Evolutionary conservation across 2,888 invertebrate genomes (phyloP), one percentile per base, ranked within the genome.

Genomic region (Baccha elongata): DNA sequence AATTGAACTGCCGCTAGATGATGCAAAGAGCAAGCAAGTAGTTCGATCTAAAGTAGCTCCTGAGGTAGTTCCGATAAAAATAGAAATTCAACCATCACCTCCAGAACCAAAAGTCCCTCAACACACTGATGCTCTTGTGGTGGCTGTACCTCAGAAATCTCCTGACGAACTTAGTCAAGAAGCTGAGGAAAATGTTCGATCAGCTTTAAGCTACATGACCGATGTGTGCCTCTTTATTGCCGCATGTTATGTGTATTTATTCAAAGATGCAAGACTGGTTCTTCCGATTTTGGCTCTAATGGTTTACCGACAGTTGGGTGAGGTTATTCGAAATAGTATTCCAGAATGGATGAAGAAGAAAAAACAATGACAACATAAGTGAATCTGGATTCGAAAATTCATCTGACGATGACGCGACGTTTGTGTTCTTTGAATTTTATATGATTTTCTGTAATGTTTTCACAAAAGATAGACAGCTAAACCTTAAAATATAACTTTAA

Each of bases 201-300:
- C 94, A 1, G 93, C 93, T 0, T 91, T 96, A 21, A 94, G 94
- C 88, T 96, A 95, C 88, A 91, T 93, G 21, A 95, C 95, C 0
- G 96, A 96, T 89, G 89, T 96, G 74, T 94, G 94, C 44, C 92
- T 96, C 87, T 93, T 96, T 76, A 85, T 94, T 37, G 93, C 96
- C 11, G 96, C 96, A 21, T 94, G 95, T 89, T 96, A 96, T 93
- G 92, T 96, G 35, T 96, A 96, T 90, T 90, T 96, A 69, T 96
- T 96, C 87, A 94, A 95, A 87, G 95, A 95, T 87, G 95, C 96
- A 88, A 92, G 94, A 85, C 92, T 96, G 53, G 95, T 96, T n/a
- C 92, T 96, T 86, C 96, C 96, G 32, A 93, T 96, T 86, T 92
- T 96, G 78, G 92, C 94, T 42, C 91, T 96, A 2, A 93, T 96